Evolutionary conservation across 2,797 vertebrate genomes (phyloP).

Genomic region (Odontamblyopus rebecca): DNA sequence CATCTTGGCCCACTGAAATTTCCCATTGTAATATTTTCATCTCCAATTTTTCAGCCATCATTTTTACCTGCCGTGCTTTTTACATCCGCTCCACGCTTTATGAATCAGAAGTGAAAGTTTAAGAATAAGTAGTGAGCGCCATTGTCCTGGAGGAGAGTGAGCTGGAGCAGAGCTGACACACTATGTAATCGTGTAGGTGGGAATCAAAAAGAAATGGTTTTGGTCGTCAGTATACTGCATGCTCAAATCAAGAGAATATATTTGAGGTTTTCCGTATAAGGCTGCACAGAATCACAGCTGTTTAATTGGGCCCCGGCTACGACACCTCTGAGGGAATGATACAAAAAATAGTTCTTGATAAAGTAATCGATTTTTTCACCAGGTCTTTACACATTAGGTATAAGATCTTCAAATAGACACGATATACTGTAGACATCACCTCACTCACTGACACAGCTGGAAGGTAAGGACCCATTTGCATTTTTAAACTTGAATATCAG

Average conservation of each 20-base stretch:
- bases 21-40: slow-evolving; percentile 45
- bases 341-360: too few relatives aligned
- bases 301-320: too few relatives aligned
- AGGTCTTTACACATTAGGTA: too few relatives aligned
- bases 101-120: slow-evolving; percentile 54
- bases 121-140: slow-evolving; percentile 27
- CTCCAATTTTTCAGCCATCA: slow-evolving; percentile 41
- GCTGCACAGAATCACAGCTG: too few relatives aligned
- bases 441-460: neutral
- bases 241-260: neutral
- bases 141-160: slow-evolving; percentile 36
- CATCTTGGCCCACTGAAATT: neutral
- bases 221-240: neutral
- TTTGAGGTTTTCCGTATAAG: neutral
- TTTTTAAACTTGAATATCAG: neutral
- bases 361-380: too few relatives aligned
- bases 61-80: slow-evolving; percentile 43
- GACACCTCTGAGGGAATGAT: too few relatives aligned
- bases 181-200: slow-evolving; percentile 29
- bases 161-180: slow-evolving; percentile 9
- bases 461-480: neutral
- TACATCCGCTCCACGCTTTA: slow-evolving; percentile 30
- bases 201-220: slow-evolving; percentile 18
- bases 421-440: too few relatives aligned
- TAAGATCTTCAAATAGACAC: too few relatives aligned